Evolutionary conservation across 2,888 invertebrate genomes (phyloP).

Genomic region (Gymnoscelis rufifasciata): DNA sequence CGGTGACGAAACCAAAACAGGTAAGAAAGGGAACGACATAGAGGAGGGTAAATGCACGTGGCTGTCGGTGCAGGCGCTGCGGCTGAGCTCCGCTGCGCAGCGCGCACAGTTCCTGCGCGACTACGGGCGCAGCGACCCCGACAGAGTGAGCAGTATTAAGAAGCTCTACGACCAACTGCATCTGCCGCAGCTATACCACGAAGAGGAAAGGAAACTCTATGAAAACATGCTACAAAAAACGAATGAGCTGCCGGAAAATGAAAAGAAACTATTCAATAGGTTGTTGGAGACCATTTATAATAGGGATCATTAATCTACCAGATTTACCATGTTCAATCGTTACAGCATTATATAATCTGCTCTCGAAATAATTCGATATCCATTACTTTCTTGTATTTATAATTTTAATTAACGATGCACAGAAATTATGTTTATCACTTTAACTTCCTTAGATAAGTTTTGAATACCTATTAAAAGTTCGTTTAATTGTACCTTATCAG

Average conservation of each 20-base stretch:
- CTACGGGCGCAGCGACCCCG: conserved; percentile 83
- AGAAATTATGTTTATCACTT: no score
- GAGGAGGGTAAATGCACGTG: conserved; percentile 94
- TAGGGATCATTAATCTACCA: background rate
- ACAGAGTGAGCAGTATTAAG: conserved; percentile 74
- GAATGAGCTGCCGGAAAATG: conserved; percentile 83
- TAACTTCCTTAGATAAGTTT: no score
- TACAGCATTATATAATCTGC: no score
- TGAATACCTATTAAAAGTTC: no score
- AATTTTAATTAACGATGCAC: no score
- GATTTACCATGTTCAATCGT: no score
- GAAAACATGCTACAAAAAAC: conserved; percentile 84
- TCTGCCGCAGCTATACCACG: conserved; percentile 82
- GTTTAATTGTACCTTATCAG: no score
- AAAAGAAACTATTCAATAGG: conserved; percentile 67
- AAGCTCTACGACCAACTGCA: conserved; percentile 79
- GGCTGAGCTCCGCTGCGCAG: conserved; percentile 85
- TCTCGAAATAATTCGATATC: no score
- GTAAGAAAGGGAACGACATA: conserved; percentile 50
- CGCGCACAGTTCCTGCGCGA: conserved; percentile 82
- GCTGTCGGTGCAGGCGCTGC: conserved; percentile 83
- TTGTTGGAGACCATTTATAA: conserved; percentile 52
- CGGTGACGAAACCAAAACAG: conserved; percentile 78
- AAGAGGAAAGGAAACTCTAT: conserved; percentile 86
- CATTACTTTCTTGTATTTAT: no score